Evolutionary conservation across 2,797 vertebrate species (phyloP).

Genomic region (Cossypha polioptera): DNA sequence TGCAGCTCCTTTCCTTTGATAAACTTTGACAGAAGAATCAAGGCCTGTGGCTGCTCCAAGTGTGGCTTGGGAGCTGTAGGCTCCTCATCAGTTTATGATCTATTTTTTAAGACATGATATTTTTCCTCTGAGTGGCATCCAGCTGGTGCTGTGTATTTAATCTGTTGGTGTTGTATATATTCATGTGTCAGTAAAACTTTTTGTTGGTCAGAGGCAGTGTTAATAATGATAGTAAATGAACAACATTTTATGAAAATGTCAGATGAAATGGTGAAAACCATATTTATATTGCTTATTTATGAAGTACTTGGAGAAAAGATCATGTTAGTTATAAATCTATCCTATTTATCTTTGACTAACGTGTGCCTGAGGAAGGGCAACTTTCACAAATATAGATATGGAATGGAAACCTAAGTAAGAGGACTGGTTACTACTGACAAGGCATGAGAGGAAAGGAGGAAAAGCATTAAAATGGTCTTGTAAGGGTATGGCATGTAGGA

Average conservation of each 20-base stretch:
- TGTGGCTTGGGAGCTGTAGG: background rate
- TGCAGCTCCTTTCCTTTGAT: slow-evolving; percentile 31
- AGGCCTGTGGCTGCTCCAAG: background rate
- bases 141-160: background rate
- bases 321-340: background rate
- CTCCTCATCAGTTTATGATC: background rate
- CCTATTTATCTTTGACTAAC: background rate
- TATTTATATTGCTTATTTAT: background rate
- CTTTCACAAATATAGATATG: background rate
- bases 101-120: slow-evolving; percentile 46
- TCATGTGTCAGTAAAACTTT: background rate
- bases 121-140: slow-evolving; percentile 41
- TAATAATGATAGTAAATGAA: background rate
- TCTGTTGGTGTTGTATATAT: background rate
- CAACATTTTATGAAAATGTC: background rate
- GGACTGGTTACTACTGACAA: background rate
- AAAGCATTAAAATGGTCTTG: background rate
- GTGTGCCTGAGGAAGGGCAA: background rate
- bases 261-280: background rate
- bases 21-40: background rate
- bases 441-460: background rate
- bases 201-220: background rate
- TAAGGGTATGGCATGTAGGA: background rate
- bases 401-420: background rate
- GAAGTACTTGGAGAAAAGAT: background rate